These are phyloP conservation scores for Oreochromis aureus DNA, from an alignment of 2,113 vertebrate genomes.

Conservation along the genomic window DNA sequence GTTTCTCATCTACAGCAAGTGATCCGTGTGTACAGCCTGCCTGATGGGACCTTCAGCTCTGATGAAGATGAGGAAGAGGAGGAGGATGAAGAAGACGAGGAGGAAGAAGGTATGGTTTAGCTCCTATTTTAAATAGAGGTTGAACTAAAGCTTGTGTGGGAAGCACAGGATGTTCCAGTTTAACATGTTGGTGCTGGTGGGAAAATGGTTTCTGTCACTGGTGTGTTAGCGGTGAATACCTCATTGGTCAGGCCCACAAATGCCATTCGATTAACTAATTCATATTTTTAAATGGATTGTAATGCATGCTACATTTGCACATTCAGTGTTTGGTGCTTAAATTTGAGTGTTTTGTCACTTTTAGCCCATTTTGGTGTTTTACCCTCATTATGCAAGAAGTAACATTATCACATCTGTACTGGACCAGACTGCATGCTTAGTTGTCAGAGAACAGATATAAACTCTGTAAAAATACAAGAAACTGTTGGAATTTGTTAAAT, in stretches of 20 bases:
- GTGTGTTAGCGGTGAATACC: not conserved
- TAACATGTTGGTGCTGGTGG: not conserved
- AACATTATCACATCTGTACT: not conserved
- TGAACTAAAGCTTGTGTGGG: not conserved
- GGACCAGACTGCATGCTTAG: not conserved
- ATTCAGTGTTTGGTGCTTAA: not conserved
- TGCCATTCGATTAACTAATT: not conserved
- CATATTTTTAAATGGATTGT: not conserved
- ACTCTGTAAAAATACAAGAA: not conserved
- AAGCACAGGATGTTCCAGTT: not conserved
- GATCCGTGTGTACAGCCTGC: conserved; percentile 95
- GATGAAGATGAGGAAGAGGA: conserved; percentile 98
- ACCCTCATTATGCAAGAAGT: not conserved
- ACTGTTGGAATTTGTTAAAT: not conserved
- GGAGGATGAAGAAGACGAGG: conserved; percentile 94
- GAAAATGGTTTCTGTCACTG: not conserved
- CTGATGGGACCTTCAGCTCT: conserved; percentile 97
- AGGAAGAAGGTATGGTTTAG: conserved; percentile 75
- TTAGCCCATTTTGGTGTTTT: not conserved
- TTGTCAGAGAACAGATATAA: not conserved
- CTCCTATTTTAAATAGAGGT: not conserved
- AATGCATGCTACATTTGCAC: not conserved
- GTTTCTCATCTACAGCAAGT: conserved; percentile 78
- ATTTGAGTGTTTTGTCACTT: not conserved
- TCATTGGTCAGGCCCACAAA: not conserved